Percentiles rank a stretch among this genome's conserved stretches.
phyloP scores from a whole-genome alignment of 2,113 vertebrate species.

The Mastomys natalensis region DNA sequence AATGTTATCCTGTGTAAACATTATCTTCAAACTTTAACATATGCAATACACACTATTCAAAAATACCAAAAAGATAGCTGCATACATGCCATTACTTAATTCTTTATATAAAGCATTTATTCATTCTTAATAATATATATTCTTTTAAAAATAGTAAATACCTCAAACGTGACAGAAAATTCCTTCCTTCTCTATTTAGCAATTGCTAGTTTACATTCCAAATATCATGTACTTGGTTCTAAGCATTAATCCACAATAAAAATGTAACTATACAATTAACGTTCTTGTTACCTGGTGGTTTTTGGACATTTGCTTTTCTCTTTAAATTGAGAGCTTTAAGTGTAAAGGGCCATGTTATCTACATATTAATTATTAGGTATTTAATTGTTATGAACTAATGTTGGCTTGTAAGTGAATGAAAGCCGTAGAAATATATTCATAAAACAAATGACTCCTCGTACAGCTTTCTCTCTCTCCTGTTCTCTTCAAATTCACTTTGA shows the following conservation, averaged over 20 bases:
- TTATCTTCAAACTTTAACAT: conserved; percentile 50
- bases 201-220: conserved; percentile 45
- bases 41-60: conserved; percentile 41
- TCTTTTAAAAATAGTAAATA: conserved; percentile 65
- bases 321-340: conserved; percentile 34
- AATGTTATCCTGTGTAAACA: conserved; percentile 46
- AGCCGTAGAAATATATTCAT: conserved; percentile 30
- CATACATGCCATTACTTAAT: conserved; percentile 45
- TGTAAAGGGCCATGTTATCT: conserved; percentile 49
- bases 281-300: conserved; percentile 42
- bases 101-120: conserved; percentile 47
- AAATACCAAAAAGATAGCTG: conserved; percentile 52
- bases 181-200: conserved; percentile 45
- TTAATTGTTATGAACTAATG: conserved; percentile 57
- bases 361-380: conserved; percentile 50
- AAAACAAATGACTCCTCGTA: conserved; percentile 31
- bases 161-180: conserved; percentile 61
- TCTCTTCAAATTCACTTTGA: conserved; percentile 15
- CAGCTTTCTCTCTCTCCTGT: background rate
- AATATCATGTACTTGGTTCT: conserved; percentile 37
- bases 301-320: conserved; percentile 35
- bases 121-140: conserved; percentile 50
- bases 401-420: conserved; percentile 51
- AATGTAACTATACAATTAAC: conserved; percentile 33
- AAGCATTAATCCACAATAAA: conserved; percentile 64